Percentiles rank a stretch among this genome's conserved stretches.
phyloP scores from a whole-genome alignment of 2,113 vertebrate genomes.

The Podiceps cristatus region DNA sequence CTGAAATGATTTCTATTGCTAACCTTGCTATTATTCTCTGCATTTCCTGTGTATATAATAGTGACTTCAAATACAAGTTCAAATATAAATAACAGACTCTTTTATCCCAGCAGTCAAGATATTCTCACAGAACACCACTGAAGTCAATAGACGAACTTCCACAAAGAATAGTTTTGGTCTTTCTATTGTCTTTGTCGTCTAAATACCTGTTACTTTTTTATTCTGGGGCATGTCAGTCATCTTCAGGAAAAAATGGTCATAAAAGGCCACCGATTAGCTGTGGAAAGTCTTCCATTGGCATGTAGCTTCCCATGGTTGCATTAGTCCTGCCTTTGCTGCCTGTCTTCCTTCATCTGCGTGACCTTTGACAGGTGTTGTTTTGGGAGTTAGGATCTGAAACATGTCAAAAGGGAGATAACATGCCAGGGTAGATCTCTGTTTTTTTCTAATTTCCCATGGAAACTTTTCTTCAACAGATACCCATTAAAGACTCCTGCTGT shows the following conservation, averaged over 20 bases:
- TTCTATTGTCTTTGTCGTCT: background rate
- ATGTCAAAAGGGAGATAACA: background rate
- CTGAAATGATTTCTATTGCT: background rate
- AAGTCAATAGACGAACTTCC: background rate
- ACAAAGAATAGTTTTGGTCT: background rate
- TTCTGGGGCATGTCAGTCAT: background rate
- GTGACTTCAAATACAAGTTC: background rate
- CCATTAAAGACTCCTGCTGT: background rate
- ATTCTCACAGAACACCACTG: background rate
- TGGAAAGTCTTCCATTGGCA: background rate
- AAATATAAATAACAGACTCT: background rate
- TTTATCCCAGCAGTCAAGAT: background rate
- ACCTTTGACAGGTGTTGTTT: background rate
- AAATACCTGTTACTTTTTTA: background rate
- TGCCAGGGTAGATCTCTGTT: background rate
- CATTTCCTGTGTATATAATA: background rate
- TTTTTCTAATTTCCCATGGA: background rate
- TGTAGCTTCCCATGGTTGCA: background rate
- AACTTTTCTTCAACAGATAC: background rate
- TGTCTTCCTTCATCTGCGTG: background rate
- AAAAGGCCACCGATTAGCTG: background rate
- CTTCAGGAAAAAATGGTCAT: background rate
- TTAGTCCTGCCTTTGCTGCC: background rate
- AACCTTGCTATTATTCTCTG: background rate
- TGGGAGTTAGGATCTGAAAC: background rate